phyloP scores from a whole-genome alignment of 1,140 invertebrate genomes.

The Macrosteles quadrilineatus region DNA sequence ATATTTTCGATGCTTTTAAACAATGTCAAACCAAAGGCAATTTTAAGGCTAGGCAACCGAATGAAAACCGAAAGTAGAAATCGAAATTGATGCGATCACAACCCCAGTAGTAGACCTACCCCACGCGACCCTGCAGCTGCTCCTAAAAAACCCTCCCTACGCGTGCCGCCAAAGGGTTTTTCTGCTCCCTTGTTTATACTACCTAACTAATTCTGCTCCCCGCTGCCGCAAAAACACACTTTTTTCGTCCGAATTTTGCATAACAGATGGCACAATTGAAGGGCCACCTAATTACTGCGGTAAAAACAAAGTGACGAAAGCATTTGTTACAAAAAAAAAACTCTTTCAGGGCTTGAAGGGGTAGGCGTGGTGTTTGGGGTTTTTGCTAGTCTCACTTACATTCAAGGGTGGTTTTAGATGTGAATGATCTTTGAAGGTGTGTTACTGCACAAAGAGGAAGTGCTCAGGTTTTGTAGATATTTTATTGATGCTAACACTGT shows the following conservation, averaged over 20 bases:
- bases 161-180: background rate
- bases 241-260: background rate
- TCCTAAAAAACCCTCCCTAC: background rate
- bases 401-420: background rate
- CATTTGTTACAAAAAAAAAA: background rate
- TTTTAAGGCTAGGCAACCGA: no score
- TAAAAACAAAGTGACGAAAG: background rate
- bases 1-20: no score
- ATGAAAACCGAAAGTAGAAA: no score
- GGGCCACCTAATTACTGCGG: background rate
- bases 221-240: background rate
- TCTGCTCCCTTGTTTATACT: background rate
- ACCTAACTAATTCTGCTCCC: background rate
- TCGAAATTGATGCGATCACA: background rate
- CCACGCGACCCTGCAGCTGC: background rate
- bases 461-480: no score
- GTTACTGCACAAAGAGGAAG: background rate
- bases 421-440: background rate
- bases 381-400: background rate
- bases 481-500: no score
- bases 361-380: background rate
- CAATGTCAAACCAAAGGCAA: no score
- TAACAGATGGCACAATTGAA: background rate
- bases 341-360: background rate
- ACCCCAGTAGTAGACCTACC: background rate